Evolutionary conservation across 2,888 invertebrate genomes (phyloP).

Genomic region (Carpatolechia fugitivella): DNA sequence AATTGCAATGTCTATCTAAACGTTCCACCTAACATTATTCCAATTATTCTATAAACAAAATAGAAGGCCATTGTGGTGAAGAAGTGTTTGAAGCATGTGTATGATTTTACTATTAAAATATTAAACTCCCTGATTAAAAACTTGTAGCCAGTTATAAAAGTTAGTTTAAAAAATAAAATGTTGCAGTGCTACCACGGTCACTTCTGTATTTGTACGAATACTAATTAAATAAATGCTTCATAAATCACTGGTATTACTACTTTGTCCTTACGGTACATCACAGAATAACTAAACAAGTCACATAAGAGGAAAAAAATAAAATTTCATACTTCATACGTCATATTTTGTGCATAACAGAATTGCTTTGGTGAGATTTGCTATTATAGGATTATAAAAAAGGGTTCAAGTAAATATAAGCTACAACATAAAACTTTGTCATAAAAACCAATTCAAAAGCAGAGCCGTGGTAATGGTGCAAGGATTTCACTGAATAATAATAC

Average conservation of each 20-base stretch:
- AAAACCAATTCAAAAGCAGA: constrained; percentile 10
- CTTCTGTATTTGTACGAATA: not conserved
- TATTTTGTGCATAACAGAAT: too few species aligned
- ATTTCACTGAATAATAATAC: not conserved
- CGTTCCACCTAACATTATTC: not conserved
- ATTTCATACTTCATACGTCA: too few species aligned
- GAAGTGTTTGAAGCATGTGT: constrained; percentile 4
- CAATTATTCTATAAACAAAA: constrained; percentile 26
- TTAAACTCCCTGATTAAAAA: constrained; percentile 1
- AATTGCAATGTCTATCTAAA: constrained; percentile 2
- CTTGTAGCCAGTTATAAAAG: not conserved
- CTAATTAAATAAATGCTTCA: constrained; percentile 4
- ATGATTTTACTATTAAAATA: not conserved
- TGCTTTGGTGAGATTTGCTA: too few species aligned
- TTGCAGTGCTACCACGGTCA: not conserved
- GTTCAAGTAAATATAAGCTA: too few species aligned
- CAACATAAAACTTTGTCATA: not conserved
- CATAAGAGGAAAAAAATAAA: too few species aligned
- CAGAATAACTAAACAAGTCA: too few species aligned
- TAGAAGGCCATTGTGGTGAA: constrained; percentile 58
- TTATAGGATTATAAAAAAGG: too few species aligned
- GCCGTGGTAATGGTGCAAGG: not conserved
- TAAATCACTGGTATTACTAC: constrained; percentile 14
- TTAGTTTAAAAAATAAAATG: not conserved
- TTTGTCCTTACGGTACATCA: too few species aligned